Evolutionary conservation across 2,888 invertebrate genomes (phyloP).

Genomic region (Rhaphigaster nebulosa): DNA sequence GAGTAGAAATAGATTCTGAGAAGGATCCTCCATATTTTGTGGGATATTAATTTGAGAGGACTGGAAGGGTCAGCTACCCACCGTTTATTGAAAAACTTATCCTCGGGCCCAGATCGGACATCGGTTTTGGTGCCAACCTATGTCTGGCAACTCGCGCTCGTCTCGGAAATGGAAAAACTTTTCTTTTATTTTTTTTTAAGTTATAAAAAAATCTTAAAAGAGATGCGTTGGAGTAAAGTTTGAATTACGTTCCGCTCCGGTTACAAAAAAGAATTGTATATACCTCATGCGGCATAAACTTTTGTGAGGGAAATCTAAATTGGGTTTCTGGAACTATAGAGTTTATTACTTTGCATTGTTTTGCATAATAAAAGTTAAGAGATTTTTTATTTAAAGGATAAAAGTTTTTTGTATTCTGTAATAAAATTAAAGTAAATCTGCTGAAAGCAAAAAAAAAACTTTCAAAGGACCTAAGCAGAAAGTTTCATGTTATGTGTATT

Average conservation of each 20-base stretch:
- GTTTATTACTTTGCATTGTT: no score
- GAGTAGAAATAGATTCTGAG: neutral
- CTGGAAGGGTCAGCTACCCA: conserved; percentile 1
- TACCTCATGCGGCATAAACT: neutral
- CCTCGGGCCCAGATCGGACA: neutral
- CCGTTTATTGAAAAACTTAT: neutral
- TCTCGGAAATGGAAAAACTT: neutral
- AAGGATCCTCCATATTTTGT: neutral
- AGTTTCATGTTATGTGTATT: no score
- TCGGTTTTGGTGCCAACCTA: neutral
- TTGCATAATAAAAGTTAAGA: no score
- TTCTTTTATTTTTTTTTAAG: neutral
- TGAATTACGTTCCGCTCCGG: neutral
- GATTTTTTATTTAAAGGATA: no score
- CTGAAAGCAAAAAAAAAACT: no score
- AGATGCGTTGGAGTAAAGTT: neutral
- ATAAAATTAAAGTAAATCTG: no score
- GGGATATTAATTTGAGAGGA: neutral
- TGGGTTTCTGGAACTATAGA: no score
- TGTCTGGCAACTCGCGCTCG: neutral
- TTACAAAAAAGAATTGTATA: neutral
- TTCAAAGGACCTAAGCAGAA: no score
- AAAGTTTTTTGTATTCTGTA: no score
- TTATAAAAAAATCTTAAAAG: neutral
- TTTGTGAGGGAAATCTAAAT: no score